Evolutionary conservation across 2,113 vertebrate species (phyloP).

Genomic region (Barbus barbus): DNA sequence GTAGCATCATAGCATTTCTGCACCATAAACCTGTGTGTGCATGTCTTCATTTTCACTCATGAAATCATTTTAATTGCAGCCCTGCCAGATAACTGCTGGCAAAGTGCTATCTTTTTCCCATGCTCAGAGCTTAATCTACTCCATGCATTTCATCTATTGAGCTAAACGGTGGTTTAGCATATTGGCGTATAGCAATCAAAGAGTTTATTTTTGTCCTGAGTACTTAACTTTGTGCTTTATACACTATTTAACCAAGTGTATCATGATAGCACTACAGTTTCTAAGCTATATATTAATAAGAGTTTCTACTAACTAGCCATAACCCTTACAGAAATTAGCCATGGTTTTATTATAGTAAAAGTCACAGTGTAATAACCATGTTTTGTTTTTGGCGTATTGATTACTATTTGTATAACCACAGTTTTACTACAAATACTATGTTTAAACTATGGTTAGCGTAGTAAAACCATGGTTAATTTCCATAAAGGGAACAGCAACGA

Average conservation of each 20-base stretch:
- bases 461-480: too few relatives aligned
- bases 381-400: too few relatives aligned
- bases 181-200: background rate
- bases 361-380: too few relatives aligned
- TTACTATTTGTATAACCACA: too few relatives aligned
- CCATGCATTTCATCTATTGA: background rate
- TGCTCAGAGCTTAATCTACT: background rate
- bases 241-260: background rate
- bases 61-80: background rate
- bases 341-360: too few relatives aligned
- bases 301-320: too few relatives aligned
- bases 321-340: too few relatives aligned
- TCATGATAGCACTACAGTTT: background rate
- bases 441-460: too few relatives aligned
- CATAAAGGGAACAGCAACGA: background rate
- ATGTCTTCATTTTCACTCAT: background rate
- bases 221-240: background rate
- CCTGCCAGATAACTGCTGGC: slow-evolving; percentile 18
- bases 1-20: background rate
- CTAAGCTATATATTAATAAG: too few relatives aligned
- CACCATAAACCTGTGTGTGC: background rate
- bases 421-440: too few relatives aligned
- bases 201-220: background rate
- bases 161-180: background rate
- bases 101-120: background rate